Percentiles rank a stretch among this genome's conserved stretches.
Conservation (phyloP, 2,888 invertebrate species). For the Amblyjoppa fuscipennis region DNA sequence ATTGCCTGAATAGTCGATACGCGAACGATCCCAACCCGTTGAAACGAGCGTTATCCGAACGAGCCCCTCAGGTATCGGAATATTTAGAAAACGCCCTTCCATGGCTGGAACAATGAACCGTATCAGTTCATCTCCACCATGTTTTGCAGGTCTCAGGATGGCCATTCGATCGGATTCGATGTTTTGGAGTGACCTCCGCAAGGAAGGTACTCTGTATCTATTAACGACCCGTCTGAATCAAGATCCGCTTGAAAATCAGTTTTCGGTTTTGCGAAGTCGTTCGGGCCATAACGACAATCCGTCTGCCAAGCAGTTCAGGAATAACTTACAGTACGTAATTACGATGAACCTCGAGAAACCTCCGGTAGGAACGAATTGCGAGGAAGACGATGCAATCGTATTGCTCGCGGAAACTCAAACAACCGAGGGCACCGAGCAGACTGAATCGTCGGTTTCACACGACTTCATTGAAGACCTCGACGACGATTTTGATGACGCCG, state of each 20-base stretch:
- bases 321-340: conserved; percentile 66
- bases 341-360: conserved; percentile 54
- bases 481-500: not conserved
- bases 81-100: conserved; percentile 57
- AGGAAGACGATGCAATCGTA: conserved; percentile 44
- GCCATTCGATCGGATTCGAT: conserved; percentile 65
- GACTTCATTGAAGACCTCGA: not conserved
- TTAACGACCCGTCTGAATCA: conserved; percentile 8
- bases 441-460: not conserved
- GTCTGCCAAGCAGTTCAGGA: conserved; percentile 61
- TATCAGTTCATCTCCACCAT: conserved; percentile 66
- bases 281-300: conserved; percentile 65
- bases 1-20: conserved; percentile 67
- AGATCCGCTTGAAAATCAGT: conserved; percentile 62
- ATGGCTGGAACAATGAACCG: conserved; percentile 60
- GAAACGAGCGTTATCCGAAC: conserved; percentile 39
- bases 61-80: conserved; percentile 60
- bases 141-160: conserved; percentile 71
- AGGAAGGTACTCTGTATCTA: conserved; percentile 56
- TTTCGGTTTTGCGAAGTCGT: conserved; percentile 64
- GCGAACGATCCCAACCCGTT: conserved; percentile 56
- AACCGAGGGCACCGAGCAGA: not conserved
- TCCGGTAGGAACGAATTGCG: conserved; percentile 61
- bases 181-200: conserved; percentile 61
- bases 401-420: conserved; percentile 30